phyloP scores from a whole-genome alignment of 2,888 invertebrate genomes.

The Onthophagus sagittarius region DNA sequence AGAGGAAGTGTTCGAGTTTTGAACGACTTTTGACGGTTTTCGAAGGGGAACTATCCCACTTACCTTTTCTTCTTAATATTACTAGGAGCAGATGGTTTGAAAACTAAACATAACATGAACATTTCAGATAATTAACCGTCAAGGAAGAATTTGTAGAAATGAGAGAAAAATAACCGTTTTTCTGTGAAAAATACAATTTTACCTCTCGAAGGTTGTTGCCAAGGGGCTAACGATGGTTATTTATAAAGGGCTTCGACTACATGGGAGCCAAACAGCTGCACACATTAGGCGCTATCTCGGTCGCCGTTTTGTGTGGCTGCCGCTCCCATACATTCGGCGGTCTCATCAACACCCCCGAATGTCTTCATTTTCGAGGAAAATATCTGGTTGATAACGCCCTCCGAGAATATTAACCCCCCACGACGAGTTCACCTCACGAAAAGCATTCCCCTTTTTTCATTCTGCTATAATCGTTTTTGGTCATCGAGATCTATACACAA shows the following conservation, averaged over 20 bases:
- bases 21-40: too few relatives aligned
- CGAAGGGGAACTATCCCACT: too few relatives aligned
- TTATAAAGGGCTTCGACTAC: conserved; percentile 45
- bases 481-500: too few relatives aligned
- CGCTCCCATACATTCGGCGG: conserved; percentile 33
- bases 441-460: not conserved
- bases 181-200: conserved; percentile 9
- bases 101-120: too few relatives aligned
- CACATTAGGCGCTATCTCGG: conserved; percentile 44
- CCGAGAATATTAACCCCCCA: not conserved
- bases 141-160: not conserved
- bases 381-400: conserved; percentile 32
- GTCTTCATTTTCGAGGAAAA: conserved; percentile 37
- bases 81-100: too few relatives aligned
- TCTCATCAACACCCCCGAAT: conserved; percentile 37
- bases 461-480: not conserved
- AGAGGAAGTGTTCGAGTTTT: too few relatives aligned
- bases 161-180: not conserved
- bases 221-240: conserved; percentile 46
- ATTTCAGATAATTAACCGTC: too few relatives aligned
- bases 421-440: not conserved
- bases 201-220: conserved; percentile 25
- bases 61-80: too few relatives aligned
- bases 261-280: conserved; percentile 44
- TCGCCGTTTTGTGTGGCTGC: not conserved